Percentiles rank a stretch among this genome's conserved stretches.
phyloP scores from a whole-genome alignment of 2,888 invertebrate species.

The Autographa gamma region DNA sequence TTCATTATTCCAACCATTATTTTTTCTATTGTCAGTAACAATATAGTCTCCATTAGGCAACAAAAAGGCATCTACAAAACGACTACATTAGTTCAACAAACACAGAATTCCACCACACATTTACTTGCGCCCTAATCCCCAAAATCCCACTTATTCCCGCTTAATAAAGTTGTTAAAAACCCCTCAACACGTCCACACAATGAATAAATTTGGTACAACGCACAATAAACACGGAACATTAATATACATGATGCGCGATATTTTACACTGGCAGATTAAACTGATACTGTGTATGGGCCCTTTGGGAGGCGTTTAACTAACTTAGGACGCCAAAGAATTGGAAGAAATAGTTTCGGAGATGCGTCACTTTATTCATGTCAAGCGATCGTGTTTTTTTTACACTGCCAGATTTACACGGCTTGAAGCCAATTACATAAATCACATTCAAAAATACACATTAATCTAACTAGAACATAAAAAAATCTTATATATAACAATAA shows the following conservation, averaged over 20 bases:
- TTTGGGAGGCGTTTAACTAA: slow-evolving; percentile 81
- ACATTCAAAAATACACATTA: too few species aligned
- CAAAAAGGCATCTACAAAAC: slow-evolving; percentile 25
- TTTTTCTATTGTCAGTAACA: not conserved
- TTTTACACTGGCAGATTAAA: slow-evolving; percentile 82
- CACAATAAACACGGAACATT: slow-evolving; percentile 80
- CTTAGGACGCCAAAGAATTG: slow-evolving; percentile 66
- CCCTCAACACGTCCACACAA: slow-evolving; percentile 60
- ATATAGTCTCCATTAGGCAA: not conserved
- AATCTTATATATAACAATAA: too few species aligned
- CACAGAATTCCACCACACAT: slow-evolving; percentile 20
- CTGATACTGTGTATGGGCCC: slow-evolving; percentile 78
- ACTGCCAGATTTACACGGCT: too few species aligned
- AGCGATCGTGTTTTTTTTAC: not conserved
- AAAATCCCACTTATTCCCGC: slow-evolving; percentile 49
- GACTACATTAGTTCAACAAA: slow-evolving; percentile 6
- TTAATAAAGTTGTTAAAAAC: slow-evolving; percentile 56
- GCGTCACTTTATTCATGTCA: not conserved
- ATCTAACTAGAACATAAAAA: too few species aligned
- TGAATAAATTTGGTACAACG: slow-evolving; percentile 79
- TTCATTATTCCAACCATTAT: not conserved
- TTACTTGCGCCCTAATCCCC: slow-evolving; percentile 30
- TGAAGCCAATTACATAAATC: too few species aligned
- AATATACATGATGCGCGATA: slow-evolving; percentile 83
- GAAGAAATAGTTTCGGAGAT: slow-evolving; percentile 25